Conservation (phyloP, 2,797 vertebrate genomes). For the Microcaecilia unicolor region DNA sequence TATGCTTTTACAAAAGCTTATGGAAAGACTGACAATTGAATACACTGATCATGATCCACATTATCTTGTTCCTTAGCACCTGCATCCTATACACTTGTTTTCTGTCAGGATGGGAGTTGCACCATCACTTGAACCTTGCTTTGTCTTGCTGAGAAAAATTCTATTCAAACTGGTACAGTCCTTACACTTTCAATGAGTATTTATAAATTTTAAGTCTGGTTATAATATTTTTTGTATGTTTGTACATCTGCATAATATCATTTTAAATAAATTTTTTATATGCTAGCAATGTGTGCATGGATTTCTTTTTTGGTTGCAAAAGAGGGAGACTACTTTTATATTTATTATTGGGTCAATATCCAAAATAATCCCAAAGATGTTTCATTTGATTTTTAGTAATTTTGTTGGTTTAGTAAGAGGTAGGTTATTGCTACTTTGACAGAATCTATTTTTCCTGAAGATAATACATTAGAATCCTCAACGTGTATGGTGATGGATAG, state of each 20-base stretch:
- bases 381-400: no score
- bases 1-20: not conserved
- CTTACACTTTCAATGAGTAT: constrained; percentile 28
- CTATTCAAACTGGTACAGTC: constrained; percentile 24
- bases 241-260: constrained; percentile 40
- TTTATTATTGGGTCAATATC: no score
- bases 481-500: no score
- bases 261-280: constrained; percentile 54
- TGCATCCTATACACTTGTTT: constrained; percentile 10
- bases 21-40: constrained; percentile 3
- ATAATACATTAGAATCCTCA: no score
- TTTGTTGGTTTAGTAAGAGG: no score
- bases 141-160: constrained; percentile 30
- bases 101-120: constrained; percentile 14
- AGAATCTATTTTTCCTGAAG: no score
- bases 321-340: no score
- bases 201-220: constrained; percentile 37
- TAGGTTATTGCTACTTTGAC: no score
- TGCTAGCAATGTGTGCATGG: no score
- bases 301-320: no score
- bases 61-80: constrained; percentile 5
- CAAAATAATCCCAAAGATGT: no score
- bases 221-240: constrained; percentile 37
- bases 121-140: constrained; percentile 25
- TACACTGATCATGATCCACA: not conserved